A percentile compares a stretch with the other conserved stretches of the same genome.
phyloP scores from a whole-genome alignment of 2,888 invertebrate genomes.

The Syritta pipiens region DNA sequence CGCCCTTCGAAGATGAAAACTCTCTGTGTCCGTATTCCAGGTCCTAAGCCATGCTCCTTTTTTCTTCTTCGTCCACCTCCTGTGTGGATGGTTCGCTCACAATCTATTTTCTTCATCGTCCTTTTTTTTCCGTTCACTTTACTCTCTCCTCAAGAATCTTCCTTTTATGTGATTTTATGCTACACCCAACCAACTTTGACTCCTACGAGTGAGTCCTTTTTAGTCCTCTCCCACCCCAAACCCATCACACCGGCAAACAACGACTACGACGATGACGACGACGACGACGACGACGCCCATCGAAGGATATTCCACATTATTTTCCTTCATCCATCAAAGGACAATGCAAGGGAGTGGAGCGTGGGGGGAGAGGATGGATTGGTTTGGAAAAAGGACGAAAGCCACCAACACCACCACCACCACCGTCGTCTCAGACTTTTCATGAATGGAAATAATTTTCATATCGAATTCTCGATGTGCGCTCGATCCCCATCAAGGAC shows the following conservation, averaged over 20 bases:
- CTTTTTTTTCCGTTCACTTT: constrained; percentile 14
- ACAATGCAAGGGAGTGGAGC: constrained; percentile 39
- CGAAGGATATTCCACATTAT: constrained; percentile 54
- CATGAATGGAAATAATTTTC: constrained; percentile 64
- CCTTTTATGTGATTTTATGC: constrained; percentile 45
- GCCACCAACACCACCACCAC: too few species aligned
- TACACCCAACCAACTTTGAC: constrained; percentile 40
- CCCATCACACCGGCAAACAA: neutral
- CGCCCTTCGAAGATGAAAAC: constrained; percentile 18
- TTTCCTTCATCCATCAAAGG: constrained; percentile 68
- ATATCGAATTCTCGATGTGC: constrained; percentile 57
- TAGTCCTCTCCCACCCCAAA: constrained; percentile 7
- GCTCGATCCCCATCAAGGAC: constrained; percentile 46
- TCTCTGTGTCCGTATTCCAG: constrained; percentile 21
- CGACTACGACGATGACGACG: too few species aligned
- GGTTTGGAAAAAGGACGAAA: constrained; percentile 11
- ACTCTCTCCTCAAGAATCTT: constrained; percentile 32
- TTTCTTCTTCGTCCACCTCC: constrained; percentile 2
- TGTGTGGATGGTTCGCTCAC: neutral
- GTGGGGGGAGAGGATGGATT: neutral
- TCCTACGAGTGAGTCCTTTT: too few species aligned
- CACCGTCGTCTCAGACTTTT: constrained; percentile 57
- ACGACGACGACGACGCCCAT: too few species aligned
- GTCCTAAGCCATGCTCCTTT: constrained; percentile 43
- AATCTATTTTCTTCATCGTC: neutral